Evolutionary conservation across 2,797 vertebrate species (phyloP).

Genomic region (Scomberomorus guttatus): DNA sequence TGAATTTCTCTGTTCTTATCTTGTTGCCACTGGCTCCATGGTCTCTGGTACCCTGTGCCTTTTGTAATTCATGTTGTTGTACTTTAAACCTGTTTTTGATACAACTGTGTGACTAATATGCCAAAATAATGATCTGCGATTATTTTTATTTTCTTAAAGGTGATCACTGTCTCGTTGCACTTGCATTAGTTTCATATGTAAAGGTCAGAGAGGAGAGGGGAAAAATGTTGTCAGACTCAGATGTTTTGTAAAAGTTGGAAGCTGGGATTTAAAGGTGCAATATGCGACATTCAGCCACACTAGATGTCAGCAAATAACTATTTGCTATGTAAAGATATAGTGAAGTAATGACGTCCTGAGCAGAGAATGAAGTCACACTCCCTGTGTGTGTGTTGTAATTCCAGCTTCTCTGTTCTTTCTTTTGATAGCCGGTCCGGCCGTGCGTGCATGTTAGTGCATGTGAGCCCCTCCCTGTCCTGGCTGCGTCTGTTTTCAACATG

Average conservation of each 20-base stretch:
- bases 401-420: too few species aligned
- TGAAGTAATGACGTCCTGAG: too few species aligned
- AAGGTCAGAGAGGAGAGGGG: background rate
- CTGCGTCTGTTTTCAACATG: too few species aligned
- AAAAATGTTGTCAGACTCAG: background rate
- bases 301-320: too few species aligned
- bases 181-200: constrained; percentile 31
- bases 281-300: too few species aligned
- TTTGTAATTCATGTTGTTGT: constrained; percentile 71
- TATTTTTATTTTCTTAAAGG: constrained; percentile 57
- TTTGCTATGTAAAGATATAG: too few species aligned
- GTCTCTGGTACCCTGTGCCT: constrained; percentile 81
- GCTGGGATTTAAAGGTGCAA: constrained; percentile 11
- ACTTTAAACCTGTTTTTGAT: constrained; percentile 73
- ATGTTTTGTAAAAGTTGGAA: constrained; percentile 31
- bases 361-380: too few species aligned
- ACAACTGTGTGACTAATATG: constrained; percentile 78
- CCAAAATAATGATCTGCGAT: constrained; percentile 76
- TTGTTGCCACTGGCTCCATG: constrained; percentile 54
- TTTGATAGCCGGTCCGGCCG: too few species aligned
- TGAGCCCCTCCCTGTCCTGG: too few species aligned
- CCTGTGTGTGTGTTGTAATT: too few species aligned
- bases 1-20: constrained; percentile 33
- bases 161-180: constrained; percentile 58
- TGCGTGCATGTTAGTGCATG: too few species aligned